Evolutionary conservation across 2,113 vertebrate genomes (phyloP).

Genomic region (Mystacornis crossleyi): DNA sequence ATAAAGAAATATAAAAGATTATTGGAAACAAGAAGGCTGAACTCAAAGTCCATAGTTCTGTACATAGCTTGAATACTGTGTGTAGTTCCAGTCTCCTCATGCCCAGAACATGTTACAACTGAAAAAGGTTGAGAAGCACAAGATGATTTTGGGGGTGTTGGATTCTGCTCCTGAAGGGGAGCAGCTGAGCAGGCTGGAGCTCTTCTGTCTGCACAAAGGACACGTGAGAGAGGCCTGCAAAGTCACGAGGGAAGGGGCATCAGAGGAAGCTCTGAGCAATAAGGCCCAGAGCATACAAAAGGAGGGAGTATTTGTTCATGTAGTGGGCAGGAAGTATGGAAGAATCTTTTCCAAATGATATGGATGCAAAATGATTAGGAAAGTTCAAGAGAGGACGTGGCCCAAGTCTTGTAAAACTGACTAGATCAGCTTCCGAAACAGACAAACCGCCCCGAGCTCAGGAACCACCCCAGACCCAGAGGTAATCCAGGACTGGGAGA

Average conservation of each 20-base stretch:
- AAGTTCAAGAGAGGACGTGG: background rate
- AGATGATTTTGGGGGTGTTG: background rate
- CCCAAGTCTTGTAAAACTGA: background rate
- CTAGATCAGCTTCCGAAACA: background rate
- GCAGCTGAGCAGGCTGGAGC: background rate
- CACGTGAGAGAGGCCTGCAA: background rate
- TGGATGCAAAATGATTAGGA: background rate
- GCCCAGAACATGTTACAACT: background rate
- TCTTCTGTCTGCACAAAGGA: background rate
- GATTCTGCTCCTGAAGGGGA: background rate
- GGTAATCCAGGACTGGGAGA: background rate
- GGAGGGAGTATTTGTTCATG: background rate
- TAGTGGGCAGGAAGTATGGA: background rate
- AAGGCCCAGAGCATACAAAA: background rate
- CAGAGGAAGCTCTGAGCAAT: background rate
- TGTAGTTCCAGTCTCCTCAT: background rate
- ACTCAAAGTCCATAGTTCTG: background rate
- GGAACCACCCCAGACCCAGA: background rate
- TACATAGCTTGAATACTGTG: background rate
- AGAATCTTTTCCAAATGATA: background rate
- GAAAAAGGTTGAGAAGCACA: background rate
- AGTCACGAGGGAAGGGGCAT: background rate
- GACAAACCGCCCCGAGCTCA: background rate
- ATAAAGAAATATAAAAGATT: background rate
- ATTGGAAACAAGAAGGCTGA: background rate